phyloP scores from a whole-genome alignment of 2,797 vertebrate genomes.

The Chaetophractus vellerosus region DNA sequence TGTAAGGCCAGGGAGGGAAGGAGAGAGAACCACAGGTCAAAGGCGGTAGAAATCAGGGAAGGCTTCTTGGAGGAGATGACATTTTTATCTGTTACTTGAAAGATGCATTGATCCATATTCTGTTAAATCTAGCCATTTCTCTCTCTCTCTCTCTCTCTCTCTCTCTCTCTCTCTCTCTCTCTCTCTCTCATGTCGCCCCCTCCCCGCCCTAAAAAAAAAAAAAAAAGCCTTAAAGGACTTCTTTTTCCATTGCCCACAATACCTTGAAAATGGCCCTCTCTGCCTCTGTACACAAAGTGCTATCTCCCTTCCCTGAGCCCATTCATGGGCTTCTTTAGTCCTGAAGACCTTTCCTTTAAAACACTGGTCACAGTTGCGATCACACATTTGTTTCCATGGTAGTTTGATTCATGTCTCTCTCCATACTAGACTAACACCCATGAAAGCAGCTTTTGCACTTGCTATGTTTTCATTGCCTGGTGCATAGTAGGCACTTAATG shows the following conservation, averaged over 20 bases:
- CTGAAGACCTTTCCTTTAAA: background rate
- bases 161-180: no score
- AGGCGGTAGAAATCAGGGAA: slow-evolving; percentile 55
- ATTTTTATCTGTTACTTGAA: slow-evolving; percentile 29
- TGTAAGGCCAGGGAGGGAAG: background rate
- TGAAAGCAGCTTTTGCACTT: background rate
- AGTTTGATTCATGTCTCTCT: background rate
- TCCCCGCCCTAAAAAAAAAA: background rate
- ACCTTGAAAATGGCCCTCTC: background rate
- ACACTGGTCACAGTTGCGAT: background rate
- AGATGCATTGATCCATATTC: background rate
- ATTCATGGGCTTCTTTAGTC: background rate
- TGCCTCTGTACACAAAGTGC: background rate
- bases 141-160: no score
- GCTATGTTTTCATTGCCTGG: background rate
- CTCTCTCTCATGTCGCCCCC: background rate
- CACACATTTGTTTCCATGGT: background rate
- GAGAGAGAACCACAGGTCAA: background rate
- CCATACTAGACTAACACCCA: background rate
- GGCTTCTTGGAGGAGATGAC: slow-evolving; percentile 42
- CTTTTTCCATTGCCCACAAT: background rate
- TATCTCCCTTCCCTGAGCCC: background rate
- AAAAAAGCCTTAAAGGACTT: background rate
- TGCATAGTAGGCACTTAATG: slow-evolving; percentile 24
- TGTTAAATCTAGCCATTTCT: background rate